phyloP scores from a whole-genome alignment of 2,113 vertebrate genomes.

The Shinisaurus crocodilurus region DNA sequence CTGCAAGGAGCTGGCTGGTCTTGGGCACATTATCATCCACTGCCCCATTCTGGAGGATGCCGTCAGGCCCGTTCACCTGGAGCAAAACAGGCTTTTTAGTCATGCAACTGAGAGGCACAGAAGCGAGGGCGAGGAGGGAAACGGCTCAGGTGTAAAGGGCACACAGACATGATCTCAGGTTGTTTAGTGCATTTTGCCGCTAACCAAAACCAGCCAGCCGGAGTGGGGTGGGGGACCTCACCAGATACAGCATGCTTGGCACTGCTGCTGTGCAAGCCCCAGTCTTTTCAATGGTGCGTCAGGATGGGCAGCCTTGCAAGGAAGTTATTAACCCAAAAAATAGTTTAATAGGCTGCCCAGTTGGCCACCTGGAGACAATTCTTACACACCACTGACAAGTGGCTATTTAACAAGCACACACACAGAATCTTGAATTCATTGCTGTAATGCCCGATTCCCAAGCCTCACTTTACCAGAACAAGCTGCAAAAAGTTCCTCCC shows the following conservation, averaged over 20 bases:
- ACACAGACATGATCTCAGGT: neutral
- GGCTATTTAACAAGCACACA: too few species aligned
- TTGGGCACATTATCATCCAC: slow-evolving; percentile 92
- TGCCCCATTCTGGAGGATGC: slow-evolving; percentile 90
- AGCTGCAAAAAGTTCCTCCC: neutral
- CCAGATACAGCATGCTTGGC: neutral
- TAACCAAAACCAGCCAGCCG: neutral
- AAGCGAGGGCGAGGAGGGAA: neutral
- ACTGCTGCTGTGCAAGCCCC: too few species aligned
- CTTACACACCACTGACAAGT: neutral
- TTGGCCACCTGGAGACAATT: neutral
- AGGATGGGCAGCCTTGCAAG: neutral
- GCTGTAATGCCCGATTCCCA: neutral
- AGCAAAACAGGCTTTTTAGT: accelerated
- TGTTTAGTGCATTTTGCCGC: neutral
- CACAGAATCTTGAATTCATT: too few species aligned
- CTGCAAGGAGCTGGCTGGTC: slow-evolving; percentile 93
- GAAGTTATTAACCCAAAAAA: neutral
- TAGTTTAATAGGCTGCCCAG: too few species aligned
- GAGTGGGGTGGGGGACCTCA: neutral
- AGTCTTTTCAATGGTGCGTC: neutral
- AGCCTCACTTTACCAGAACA: neutral
- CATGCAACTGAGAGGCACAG: neutral
- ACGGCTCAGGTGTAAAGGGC: neutral
- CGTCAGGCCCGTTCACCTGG: slow-evolving; percentile 94